phyloP scores from a whole-genome alignment of 2,888 invertebrate species.

The Magallana nippona region DNA sequence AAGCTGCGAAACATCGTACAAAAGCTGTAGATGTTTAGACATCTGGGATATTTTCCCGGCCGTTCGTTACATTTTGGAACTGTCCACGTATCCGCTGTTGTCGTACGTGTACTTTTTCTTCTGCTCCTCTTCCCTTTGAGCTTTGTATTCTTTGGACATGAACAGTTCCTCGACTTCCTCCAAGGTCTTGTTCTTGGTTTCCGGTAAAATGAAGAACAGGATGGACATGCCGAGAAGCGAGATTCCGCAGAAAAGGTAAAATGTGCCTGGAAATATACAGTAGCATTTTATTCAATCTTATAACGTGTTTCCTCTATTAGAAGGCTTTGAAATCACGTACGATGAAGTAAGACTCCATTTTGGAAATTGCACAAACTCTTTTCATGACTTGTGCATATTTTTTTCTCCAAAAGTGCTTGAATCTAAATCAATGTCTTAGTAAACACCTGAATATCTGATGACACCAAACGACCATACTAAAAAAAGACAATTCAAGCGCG shows the following conservation, averaged over 20 bases:
- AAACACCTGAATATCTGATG: too few relatives aligned
- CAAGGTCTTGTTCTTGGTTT: slow-evolving; percentile 82
- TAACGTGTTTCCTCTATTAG: too few relatives aligned
- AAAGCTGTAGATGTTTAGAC: background rate
- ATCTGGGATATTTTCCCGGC: background rate
- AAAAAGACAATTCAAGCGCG: too few relatives aligned
- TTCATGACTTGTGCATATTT: too few relatives aligned
- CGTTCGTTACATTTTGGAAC: slow-evolving; percentile 13
- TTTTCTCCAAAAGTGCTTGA: too few relatives aligned
- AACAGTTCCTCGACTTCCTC: slow-evolving; percentile 82
- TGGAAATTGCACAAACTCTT: too few relatives aligned
- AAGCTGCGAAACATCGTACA: too few relatives aligned
- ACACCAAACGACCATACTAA: too few relatives aligned
- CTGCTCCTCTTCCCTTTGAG: background rate
- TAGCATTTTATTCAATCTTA: too few relatives aligned
- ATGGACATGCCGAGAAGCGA: slow-evolving; percentile 80
- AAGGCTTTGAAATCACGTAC: too few relatives aligned
- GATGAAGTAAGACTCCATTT: too few relatives aligned
- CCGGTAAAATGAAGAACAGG: slow-evolving; percentile 81
- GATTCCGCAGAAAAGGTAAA: slow-evolving; percentile 82
- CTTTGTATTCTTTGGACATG: slow-evolving; percentile 62
- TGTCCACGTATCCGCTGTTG: slow-evolving; percentile 5
- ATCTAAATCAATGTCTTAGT: too few relatives aligned
- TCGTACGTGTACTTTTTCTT: background rate
- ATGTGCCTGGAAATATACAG: slow-evolving; percentile 79